Base-by-base conservation (phyloP, 2,113 vertebrate genomes). In the Arizona elegans region DNA sequence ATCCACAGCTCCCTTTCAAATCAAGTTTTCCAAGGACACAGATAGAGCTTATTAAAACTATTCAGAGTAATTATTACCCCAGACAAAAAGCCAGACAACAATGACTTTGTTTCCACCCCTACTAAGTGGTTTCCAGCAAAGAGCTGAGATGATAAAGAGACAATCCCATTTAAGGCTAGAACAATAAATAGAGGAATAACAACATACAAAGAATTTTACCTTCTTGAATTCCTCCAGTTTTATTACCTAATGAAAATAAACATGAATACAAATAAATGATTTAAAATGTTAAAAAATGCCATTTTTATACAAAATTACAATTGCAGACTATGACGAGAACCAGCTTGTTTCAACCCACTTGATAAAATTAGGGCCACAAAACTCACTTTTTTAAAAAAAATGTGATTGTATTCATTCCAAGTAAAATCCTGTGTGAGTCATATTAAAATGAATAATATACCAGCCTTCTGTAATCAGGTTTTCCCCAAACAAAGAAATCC, bases 161-260 rank as follows among this genome's bases (percentile, higher is more conserved):
- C 33, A 43, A 81, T 52, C 3, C 47, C 56, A 38, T 53, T 70
- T 52, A 90, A 90, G 65, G n/a, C 17, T 21, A 50, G 17, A 52
- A 7, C 38, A 70, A 19, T 33, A 53, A 90, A 21, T 6, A 54
- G 43, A 50, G n/a, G 12, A 65, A 90, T 43, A 90, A 90, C 26
- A 89, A 23, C 21, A 38, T 43, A 24, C 26, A 62, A 24, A n/a
- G 26, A 43, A 50, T 50, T 23, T 62, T 88, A 92, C 92, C 92
- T 90, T 4, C 9, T 75, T 58, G 5, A 59, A 8, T 70, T 86
- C 17, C 5, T 17, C 7, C 21, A 21, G 38, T 52, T 59, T 23
- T 9, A 56, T 90, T 29, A 59, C 92, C 88, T 92, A 50, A 86
- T 90, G 5, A n/a, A 92, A 85, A 91, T 26, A 88, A 8, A 92